Evolutionary conservation across 2,888 invertebrate genomes (phyloP), one percentile per base, ranked within the genome.

Genomic region (Gortyna flavago): DNA sequence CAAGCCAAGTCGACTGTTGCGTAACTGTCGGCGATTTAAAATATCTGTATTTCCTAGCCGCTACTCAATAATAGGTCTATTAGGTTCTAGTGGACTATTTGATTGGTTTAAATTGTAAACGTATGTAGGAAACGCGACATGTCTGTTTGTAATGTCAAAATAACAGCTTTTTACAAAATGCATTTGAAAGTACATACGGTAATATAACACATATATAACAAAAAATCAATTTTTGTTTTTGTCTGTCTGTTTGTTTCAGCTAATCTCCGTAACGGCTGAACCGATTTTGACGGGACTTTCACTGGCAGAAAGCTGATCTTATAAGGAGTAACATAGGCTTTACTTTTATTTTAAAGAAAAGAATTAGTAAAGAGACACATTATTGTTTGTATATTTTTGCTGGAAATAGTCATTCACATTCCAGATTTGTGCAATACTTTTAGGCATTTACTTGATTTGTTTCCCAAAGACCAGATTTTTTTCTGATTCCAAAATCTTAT

Each of bases 31-130:
- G 78, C 84, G 87, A 89, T 89, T 88, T 89, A 88, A 88, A 90
- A 88, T 86, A 86, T 88, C 82, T 87, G 82, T 86, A 87, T 88
- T 91, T 91, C 88, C 88, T 90, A 87, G 86, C 64, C 64, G 80
- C 84, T 67, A 81, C 81, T 89, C 89, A 85, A 89, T 87, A 87
- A 88, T 91, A 86, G 90, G 84, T 88, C 89, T 89, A 89, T 90
- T 90, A 90, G 88, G 85, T 87, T 57, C 83, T 85, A 59, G 29
- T 44, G 38, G 72, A 71, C 68, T 81, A 29, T 71, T 77, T 77
- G 75, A 54, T 48, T 84, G 83, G 80, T 75, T 8, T 82, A 78
- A 87, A 48, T 18, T 74, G 80, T 9, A 79, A 78, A 73, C 75
- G 75, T n/a, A n/a, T 57, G 54, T n/a, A n/a, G 16, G n/a, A 32